Conservation (phyloP, 2,888 invertebrate genomes). For the Drosophila mimica region DNA sequence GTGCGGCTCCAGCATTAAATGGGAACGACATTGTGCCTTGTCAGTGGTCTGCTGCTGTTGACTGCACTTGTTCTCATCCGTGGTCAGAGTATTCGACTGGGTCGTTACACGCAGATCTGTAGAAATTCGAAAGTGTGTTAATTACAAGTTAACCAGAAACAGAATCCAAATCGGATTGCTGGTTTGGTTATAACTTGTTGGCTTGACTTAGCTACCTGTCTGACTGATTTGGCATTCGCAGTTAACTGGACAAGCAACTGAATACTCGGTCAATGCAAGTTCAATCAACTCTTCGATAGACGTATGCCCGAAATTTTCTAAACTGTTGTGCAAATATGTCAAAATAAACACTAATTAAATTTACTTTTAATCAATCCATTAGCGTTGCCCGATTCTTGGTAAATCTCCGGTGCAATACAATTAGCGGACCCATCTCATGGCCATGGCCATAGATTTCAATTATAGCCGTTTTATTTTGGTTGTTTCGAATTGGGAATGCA, state of each 20-base stretch:
- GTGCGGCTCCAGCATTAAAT: conserved; percentile 39
- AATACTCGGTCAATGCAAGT: not conserved
- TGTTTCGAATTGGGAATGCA: too few species aligned
- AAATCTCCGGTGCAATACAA: too few species aligned
- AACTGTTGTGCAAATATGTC: not conserved
- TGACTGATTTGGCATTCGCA: not conserved
- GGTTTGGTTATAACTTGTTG: not conserved
- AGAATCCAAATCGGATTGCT: not conserved
- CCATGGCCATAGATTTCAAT: too few species aligned
- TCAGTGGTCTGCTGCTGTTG: conserved; percentile 26
- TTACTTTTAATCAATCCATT: too few species aligned
- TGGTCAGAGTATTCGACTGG: conserved; percentile 52
- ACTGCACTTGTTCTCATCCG: conserved; percentile 46
- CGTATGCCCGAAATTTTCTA: too few species aligned
- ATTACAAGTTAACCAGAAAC: not conserved
- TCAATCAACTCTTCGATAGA: not conserved
- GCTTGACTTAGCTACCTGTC: not conserved
- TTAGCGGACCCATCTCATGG: too few species aligned
- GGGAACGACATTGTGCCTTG: conserved; percentile 26
- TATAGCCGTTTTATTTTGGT: too few species aligned
- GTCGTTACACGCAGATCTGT: conserved; percentile 82
- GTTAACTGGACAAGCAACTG: not conserved
- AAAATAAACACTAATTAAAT: too few species aligned
- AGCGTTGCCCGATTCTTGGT: too few species aligned
- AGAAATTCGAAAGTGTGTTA: not conserved